Base-by-base conservation (phyloP, 2,113 vertebrate genomes). In the Sinocyclocheilus anophthalmus region DNA sequence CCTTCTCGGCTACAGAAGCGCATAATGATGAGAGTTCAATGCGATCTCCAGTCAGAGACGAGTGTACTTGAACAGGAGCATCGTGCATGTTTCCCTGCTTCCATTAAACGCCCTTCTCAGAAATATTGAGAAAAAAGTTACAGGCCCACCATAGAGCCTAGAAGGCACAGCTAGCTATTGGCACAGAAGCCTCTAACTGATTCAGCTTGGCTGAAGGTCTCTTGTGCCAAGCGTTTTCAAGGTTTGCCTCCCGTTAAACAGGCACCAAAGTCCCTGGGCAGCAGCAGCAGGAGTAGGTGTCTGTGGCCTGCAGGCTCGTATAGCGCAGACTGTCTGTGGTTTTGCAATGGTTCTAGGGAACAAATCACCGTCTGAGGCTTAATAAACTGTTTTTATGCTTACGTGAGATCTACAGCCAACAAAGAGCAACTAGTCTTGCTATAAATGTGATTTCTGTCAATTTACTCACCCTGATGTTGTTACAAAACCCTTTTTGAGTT, bases 101-200 rank as follows among this genome's bases (percentile, higher is more conserved):
- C 53, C 53, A 55, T 55, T 55, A 55, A 55, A 55, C 1, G 12
- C 16, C 53, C 16, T 55, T 55, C 53, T 55, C 53, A 55, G 53
- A 55, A 55, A 55, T 55, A 55, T 16, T 55, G 16, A 55, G 53
- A 0, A 55, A 18, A 55, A 55, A 18, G 53, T 55, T 16, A 5
- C 53, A 18, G 53, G 16, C 14, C 53, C 14, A 18, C 14, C 53
- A 55, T 16, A 16, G 14, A 55, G 16, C 14, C 53, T 55, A 16
- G 53, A 18, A 55, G 4, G 53, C 53, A 59, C 73, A 57, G 73
- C 50, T 7, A 26, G 37, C 75, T 67, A 37, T 67, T 5, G 55
- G 76, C 50, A 69, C 65, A 76, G 16, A 76, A 20, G 8, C 33
- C n/a, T n/a, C 39, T 57, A n/a, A 85, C 75, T 73, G 67, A 76